Evolutionary conservation across 2,797 vertebrate genomes (phyloP).

Genomic region (Remorina albescens): DNA sequence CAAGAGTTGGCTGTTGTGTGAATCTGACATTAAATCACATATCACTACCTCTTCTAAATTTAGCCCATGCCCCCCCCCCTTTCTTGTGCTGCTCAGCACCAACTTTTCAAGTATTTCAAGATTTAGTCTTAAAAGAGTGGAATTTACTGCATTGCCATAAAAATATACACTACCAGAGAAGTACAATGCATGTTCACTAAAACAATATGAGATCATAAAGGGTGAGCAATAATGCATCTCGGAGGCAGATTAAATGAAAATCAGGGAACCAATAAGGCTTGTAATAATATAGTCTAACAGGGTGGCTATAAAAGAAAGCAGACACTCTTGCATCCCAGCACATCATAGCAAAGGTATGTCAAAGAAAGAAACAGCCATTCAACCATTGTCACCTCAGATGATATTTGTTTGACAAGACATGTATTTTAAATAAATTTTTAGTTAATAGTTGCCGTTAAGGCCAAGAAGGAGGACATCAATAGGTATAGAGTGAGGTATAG

Average conservation of each 20-base stretch:
- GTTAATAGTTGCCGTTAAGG: slow-evolving; percentile 1
- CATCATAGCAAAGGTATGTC: slow-evolving; percentile 41
- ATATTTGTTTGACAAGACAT: background rate
- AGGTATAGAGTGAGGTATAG: background rate
- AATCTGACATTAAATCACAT: slow-evolving; percentile 39
- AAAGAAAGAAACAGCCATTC: slow-evolving; percentile 42
- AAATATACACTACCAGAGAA: slow-evolving; percentile 80
- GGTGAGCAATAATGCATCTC: slow-evolving; percentile 84
- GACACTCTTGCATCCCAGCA: slow-evolving; percentile 60
- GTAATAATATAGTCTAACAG: slow-evolving; percentile 85
- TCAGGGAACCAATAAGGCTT: slow-evolving; percentile 88
- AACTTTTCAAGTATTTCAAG: slow-evolving; percentile 75
- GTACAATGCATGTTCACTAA: slow-evolving; percentile 88
- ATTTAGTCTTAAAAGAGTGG: slow-evolving; percentile 81
- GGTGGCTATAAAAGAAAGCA: slow-evolving; percentile 73
- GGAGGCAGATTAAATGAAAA: slow-evolving; percentile 87
- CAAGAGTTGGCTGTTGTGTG: slow-evolving; percentile 27
- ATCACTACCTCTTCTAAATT: slow-evolving; percentile 51
- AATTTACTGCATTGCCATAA: slow-evolving; percentile 84
- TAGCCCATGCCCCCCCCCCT: slow-evolving; percentile 54
- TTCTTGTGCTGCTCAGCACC: slow-evolving; percentile 46
- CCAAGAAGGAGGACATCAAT: background rate
- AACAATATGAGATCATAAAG: slow-evolving; percentile 89
- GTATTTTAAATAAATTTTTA: slow-evolving; percentile 22
- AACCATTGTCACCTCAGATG: slow-evolving; percentile 19